phyloP scores from a whole-genome alignment of 2,888 invertebrate species.

The Punctoribates punctum region DNA sequence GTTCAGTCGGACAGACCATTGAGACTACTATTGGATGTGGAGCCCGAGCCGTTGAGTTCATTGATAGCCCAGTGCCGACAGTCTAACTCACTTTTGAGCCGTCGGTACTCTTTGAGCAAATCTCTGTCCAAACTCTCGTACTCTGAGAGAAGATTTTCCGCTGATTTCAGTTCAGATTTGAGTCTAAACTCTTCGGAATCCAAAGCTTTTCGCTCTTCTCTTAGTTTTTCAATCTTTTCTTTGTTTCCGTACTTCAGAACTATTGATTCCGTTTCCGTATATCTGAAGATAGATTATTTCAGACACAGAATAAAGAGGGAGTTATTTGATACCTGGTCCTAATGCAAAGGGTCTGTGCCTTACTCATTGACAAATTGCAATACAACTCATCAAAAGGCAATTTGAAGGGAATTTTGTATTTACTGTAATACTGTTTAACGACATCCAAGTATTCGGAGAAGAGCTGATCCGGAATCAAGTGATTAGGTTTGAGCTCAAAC shows the following conservation, averaged over 20 bases:
- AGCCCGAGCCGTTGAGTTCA: constrained; percentile 18
- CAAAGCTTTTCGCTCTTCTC: constrained; percentile 2
- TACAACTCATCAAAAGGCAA: neutral
- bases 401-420: constrained; percentile 19
- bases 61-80: constrained; percentile 23
- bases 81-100: neutral
- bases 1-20: neutral
- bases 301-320: neutral
- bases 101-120: constrained; percentile 10
- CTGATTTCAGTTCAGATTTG: neutral
- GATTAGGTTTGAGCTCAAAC: neutral
- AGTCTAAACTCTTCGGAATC: neutral
- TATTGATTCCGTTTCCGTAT: neutral
- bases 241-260: neutral
- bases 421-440: neutral
- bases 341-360: constrained; percentile 10
- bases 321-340: neutral
- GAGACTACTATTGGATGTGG: neutral
- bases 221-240: neutral
- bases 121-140: constrained; percentile 4
- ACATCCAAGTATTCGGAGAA: constrained; percentile 7
- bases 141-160: neutral
- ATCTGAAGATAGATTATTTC: neutral
- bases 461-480: neutral
- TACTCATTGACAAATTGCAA: constrained; percentile 2